phyloP scores from a whole-genome alignment of 2,797 vertebrate species.

The Oreochromis grahami region DNA sequence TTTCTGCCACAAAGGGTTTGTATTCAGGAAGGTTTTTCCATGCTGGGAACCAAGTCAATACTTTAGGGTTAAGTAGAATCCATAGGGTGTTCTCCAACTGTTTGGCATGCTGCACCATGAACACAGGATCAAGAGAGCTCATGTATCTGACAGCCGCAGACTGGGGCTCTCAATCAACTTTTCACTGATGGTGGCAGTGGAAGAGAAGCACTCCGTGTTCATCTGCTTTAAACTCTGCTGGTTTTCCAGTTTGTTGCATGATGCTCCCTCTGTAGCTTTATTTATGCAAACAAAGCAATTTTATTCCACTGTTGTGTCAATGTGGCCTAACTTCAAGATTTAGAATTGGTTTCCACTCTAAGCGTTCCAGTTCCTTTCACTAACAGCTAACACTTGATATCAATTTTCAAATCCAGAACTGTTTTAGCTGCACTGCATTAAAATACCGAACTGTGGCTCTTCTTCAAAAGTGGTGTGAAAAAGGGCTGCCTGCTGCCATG shows the following conservation, averaged over 20 bases:
- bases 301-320: background rate
- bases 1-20: constrained; percentile 23
- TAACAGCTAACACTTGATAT: background rate
- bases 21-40: constrained; percentile 14
- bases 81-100: constrained; percentile 31
- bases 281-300: background rate
- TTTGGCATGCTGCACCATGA: constrained; percentile 34
- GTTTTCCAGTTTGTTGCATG: background rate
- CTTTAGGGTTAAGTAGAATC: constrained; percentile 35
- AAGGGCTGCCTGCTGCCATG: constrained; percentile 15
- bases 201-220: background rate
- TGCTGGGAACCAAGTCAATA: constrained; percentile 27
- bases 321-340: background rate
- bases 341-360: background rate
- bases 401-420: constrained; percentile 7
- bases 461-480: constrained; percentile 10
- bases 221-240: constrained; percentile 10
- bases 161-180: constrained; percentile 38
- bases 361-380: background rate
- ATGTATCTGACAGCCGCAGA: constrained; percentile 26
- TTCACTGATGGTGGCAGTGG: constrained; percentile 13
- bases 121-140: constrained; percentile 42
- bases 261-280: background rate
- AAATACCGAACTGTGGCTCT: constrained; percentile 6
- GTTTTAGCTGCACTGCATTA: constrained; percentile 26